A percentile compares a stretch with the other conserved stretches of the same genome.
Evolutionary conservation across 2,797 vertebrate genomes (phyloP).

Genomic region (Paedocypris micromegethes): DNA sequence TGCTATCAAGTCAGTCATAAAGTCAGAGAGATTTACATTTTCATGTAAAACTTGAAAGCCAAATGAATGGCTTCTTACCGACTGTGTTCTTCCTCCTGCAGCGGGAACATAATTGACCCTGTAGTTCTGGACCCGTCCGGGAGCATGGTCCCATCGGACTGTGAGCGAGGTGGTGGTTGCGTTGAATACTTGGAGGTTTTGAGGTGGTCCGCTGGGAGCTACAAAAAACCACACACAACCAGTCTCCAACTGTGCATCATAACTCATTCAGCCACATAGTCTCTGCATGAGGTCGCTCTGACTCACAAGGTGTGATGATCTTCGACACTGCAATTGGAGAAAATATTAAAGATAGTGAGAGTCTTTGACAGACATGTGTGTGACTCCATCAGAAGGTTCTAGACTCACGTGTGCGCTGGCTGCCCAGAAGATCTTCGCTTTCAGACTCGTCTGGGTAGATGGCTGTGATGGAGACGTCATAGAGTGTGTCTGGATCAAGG

Average conservation of each 20-base stretch:
- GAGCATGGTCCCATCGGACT: slow-evolving; percentile 87
- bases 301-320: slow-evolving; percentile 60
- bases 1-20: neutral
- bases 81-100: slow-evolving; percentile 75
- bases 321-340: slow-evolving; percentile 61
- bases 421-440: slow-evolving; percentile 87
- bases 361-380: slow-evolving; percentile 43
- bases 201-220: slow-evolving; percentile 82
- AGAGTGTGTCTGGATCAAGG: slow-evolving; percentile 82
- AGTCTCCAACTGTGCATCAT: slow-evolving; percentile 6
- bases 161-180: slow-evolving; percentile 87
- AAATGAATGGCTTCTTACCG: slow-evolving; percentile 63
- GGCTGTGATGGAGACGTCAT: slow-evolving; percentile 88
- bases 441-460: slow-evolving; percentile 98
- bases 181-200: slow-evolving; percentile 91
- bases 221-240: slow-evolving; percentile 15
- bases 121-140: slow-evolving; percentile 88
- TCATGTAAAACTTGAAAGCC: neutral
- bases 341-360: slow-evolving; percentile 23
- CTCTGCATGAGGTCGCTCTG: neutral
- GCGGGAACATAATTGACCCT: slow-evolving; percentile 81
- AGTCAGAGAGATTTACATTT: neutral
- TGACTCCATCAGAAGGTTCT: neutral
- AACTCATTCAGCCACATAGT: neutral
- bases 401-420: slow-evolving; percentile 85